Evolutionary conservation across 1,140 invertebrate genomes (phyloP).

Genomic region (Brachystomella parvula): DNA sequence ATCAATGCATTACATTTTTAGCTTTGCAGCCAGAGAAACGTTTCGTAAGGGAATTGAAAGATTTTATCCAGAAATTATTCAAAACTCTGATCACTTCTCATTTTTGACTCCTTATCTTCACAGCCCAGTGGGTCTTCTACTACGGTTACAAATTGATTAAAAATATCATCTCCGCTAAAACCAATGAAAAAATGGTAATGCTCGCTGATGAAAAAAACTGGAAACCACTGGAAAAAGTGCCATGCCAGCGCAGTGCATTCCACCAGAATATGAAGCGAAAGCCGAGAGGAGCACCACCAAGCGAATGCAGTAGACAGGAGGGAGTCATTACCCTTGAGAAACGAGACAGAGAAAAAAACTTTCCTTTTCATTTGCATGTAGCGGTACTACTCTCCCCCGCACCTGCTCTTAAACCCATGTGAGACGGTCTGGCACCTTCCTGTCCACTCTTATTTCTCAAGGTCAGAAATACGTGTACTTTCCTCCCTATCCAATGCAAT

Average conservation of each 20-base stretch:
- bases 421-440: no score
- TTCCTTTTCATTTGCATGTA: no score
- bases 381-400: no score
- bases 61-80: not conserved
- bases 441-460: no score
- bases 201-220: not conserved
- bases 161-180: not conserved
- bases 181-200: not conserved
- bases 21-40: not conserved
- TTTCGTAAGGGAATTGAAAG: conserved; percentile 6
- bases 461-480: no score
- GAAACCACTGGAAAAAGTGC: not conserved
- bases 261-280: not conserved
- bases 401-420: no score
- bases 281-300: not conserved
- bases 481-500: no score
- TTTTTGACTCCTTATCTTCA: not conserved
- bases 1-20: not conserved
- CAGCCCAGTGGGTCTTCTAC: conserved; percentile 5
- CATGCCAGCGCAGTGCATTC: not conserved
- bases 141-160: conserved; percentile 2
- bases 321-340: no score
- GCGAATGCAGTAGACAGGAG: no score
- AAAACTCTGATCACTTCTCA: not conserved
- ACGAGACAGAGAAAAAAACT: no score